Evolutionary conservation across 2,888 invertebrate genomes (phyloP), one percentile per base, ranked within the genome.

Genomic region (Periphyllus acericola): DNA sequence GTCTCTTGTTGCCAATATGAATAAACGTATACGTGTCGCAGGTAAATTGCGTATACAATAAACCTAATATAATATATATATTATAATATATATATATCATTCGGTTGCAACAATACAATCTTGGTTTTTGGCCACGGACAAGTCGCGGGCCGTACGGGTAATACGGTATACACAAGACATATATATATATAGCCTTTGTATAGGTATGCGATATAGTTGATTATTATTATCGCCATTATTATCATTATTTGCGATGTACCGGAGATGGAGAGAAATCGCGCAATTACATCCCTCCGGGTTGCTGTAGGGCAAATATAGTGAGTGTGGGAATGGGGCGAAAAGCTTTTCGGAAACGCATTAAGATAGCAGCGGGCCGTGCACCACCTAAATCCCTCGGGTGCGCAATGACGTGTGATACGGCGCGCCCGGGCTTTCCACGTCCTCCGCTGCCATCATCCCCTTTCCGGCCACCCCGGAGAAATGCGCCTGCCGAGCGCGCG

Each of bases 311-410:
- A 25, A n/a, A 29, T 68, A 9, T n/a, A 29, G 34, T 32, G 60
- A 19, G 75, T 25, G 71, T 55, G 71, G 79, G 87, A 81, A 75
- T 32, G 81, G 87, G 66, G 81, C 79, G 87, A 81, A 81, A 87
- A 87, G 87, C 87, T 87, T 81, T 81, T 81, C 87, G 87, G 87
- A 81, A 87, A 87, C 81, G 87, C 87, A 81, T 87, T 87, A 87
- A 87, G 87, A 87, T 87, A 87, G 72, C 87, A 75, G 80, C 74
- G 74, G 87, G 86, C 80, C 40, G 46, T 66, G 55, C 81, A 66
- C 79, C 81, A 75, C 81, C 87, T 75, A 81, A 87, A 87, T 87
- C 87, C 87, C 87, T 72, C 81, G 87, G 87, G 87, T 74, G 87
- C 81, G 87, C 87, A 81, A 87, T 75, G 87, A 87, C 60, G 87